Evolutionary conservation across 2,888 invertebrate species (phyloP), one percentile per base, ranked within the genome.

Genomic region (Drosophila leonis): DNA sequence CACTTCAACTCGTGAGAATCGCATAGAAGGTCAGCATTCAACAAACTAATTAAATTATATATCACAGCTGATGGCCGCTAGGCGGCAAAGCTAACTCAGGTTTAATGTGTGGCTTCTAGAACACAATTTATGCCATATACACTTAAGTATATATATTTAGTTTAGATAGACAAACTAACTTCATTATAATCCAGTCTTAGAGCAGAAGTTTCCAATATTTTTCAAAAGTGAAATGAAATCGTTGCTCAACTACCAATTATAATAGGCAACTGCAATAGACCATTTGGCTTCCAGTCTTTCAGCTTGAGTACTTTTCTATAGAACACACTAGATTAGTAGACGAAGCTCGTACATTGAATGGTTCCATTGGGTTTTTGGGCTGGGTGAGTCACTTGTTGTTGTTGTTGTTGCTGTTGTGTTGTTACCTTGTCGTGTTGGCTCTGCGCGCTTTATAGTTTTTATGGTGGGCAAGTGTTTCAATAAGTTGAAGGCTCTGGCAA

Each of bases 381-480:
- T 49, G 3, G 20, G 18, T 44, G 56, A 52, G 35, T 35, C 52
- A 52, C 15, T 31, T 51, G 20, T 8, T 20, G 20, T 20, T n/a
- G 18, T 6, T 48, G 10, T 31, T n/a, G 1, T 27, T 48, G n/a
- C 31, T n/a, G n/a, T n/a, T n/a, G n/a, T 24, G 27, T 15, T 15
- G 49, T 48, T 35, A 35, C 27, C 27, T 52, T 55, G 61, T 37
- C 29, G 27, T 20, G 15, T 8, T 39, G 59, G 37, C 52, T 24
- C 3, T 33, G 12, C 13, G 41, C 20, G 59, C 18, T 37, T 10
- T 63, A 65, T 63, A 67, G 46, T 35, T 74, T 77, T 77, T 77
- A 77, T 64, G 77, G 31, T 66, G 37, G 27, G 46, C 80, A 75
- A 80, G 76, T 78, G 78, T 59, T 78, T 41, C 20, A 52, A 55